phyloP scores from a whole-genome alignment of 1,140 invertebrate species.

The Drosophila pandora region DNA sequence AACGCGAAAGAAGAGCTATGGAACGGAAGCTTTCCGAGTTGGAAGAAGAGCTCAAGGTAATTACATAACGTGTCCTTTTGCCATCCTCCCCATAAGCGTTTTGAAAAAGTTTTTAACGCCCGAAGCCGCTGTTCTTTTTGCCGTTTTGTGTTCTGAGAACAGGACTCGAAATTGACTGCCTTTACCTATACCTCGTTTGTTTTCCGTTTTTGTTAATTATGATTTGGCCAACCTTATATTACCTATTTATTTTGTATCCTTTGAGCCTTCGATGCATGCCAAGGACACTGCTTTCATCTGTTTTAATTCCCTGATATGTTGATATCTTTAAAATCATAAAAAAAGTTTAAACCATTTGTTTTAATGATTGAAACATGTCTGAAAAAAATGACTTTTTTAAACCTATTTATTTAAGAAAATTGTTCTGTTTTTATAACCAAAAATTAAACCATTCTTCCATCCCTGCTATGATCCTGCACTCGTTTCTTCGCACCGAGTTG shows the following conservation, averaged over 20 bases:
- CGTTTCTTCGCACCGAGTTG: constrained; percentile 33
- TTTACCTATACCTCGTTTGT: too few species aligned
- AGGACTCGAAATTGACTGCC: constrained; percentile 49
- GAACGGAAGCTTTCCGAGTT: constrained; percentile 98
- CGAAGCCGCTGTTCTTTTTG: constrained; percentile 13
- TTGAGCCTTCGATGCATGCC: constrained; percentile 10
- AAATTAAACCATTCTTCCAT: not conserved
- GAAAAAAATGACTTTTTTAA: constrained; percentile 16
- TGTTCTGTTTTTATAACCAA: constrained; percentile 40
- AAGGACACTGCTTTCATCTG: constrained; percentile 1
- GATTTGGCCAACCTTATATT: constrained; percentile 21
- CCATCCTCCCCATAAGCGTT: constrained; percentile 13
- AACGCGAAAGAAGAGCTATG: constrained; percentile 96
- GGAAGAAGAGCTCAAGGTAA: constrained; percentile 99
- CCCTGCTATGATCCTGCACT: constrained; percentile 3
- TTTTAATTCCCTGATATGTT: not conserved
- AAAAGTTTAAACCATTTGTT: not conserved
- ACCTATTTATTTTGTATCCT: not conserved
- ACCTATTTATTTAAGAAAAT: constrained; percentile 19
- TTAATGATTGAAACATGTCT: not conserved
- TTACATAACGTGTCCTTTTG: constrained; percentile 70
- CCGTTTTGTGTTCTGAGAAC: constrained; percentile 37
- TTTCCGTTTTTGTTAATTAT: constrained; percentile 6
- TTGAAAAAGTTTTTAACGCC: not conserved
- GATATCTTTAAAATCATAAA: not conserved